phyloP scores from a whole-genome alignment of 2,113 vertebrate genomes.

The Rhinogobius similis region DNA sequence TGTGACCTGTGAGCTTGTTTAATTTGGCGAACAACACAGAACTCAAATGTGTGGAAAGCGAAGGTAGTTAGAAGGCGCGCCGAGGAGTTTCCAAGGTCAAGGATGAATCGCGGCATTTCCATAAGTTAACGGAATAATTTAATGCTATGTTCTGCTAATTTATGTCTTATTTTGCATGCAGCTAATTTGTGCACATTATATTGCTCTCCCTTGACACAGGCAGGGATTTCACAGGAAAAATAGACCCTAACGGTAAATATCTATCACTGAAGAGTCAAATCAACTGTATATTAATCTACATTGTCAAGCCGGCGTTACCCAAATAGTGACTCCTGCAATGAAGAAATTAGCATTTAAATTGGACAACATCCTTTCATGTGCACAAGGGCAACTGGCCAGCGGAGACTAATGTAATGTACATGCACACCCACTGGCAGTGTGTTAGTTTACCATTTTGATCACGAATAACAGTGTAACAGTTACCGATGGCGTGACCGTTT shows the following conservation, averaged over 20 bases:
- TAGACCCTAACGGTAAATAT: constrained; percentile 23
- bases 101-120: constrained; percentile 6
- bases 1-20: constrained; percentile 6
- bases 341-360: constrained; percentile 61
- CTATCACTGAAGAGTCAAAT: constrained; percentile 37
- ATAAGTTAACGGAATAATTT: constrained; percentile 14
- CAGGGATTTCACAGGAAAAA: constrained; percentile 5
- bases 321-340: constrained; percentile 36
- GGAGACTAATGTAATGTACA: constrained; percentile 28
- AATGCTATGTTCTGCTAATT: constrained; percentile 10
- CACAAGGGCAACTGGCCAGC: constrained; percentile 36
- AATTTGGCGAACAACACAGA: constrained; percentile 3
- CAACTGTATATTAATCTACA: constrained; percentile 29
- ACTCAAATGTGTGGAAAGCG: neutral
- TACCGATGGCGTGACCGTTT: constrained; percentile 4
- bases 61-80: neutral
- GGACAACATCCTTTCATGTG: constrained; percentile 52
- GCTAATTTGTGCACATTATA: constrained; percentile 7
- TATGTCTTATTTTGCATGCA: constrained; percentile 7
- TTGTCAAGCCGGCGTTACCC: constrained; percentile 27
- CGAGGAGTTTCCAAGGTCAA: constrained; percentile 10
- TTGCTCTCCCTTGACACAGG: constrained; percentile 9
- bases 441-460: constrained; percentile 27
- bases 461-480: constrained; percentile 8
- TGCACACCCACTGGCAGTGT: constrained; percentile 17